These are phyloP conservation scores for Platorchestia sp. DNA, from an alignment of 1,140 invertebrate genomes.

Conservation along the genomic window DNA sequence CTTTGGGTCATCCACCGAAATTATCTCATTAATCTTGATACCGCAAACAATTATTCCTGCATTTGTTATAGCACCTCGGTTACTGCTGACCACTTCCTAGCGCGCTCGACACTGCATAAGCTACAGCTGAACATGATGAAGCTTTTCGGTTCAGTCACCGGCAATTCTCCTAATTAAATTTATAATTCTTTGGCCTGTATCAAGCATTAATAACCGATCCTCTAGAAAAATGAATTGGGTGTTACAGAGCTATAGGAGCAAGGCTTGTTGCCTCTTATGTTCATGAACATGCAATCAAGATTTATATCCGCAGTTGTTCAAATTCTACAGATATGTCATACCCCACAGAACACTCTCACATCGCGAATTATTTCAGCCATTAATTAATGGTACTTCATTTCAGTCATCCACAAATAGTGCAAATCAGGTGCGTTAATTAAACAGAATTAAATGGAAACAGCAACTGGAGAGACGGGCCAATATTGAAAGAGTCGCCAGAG, in stretches of 20 bases:
- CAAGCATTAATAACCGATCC: neutral
- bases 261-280: neutral
- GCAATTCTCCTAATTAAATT: neutral
- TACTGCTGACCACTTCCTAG: neutral
- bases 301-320: neutral
- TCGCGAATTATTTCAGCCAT: neutral
- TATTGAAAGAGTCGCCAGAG: neutral
- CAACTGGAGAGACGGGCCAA: neutral
- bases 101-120: neutral
- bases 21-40: conserved; percentile 27
- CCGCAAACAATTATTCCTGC: neutral
- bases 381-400: neutral
- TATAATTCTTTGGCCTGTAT: neutral
- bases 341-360: neutral
- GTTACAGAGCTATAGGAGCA: neutral
- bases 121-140: neutral
- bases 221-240: neutral
- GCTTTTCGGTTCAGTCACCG: neutral
- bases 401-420: neutral
- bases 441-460: neutral
- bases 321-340: neutral
- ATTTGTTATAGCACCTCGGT: neutral
- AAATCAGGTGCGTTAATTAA: neutral
- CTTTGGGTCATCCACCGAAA: neutral
- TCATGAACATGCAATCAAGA: neutral